Evolutionary conservation across 2,797 vertebrate species (phyloP).

Genomic region (Liparis tanakae): DNA sequence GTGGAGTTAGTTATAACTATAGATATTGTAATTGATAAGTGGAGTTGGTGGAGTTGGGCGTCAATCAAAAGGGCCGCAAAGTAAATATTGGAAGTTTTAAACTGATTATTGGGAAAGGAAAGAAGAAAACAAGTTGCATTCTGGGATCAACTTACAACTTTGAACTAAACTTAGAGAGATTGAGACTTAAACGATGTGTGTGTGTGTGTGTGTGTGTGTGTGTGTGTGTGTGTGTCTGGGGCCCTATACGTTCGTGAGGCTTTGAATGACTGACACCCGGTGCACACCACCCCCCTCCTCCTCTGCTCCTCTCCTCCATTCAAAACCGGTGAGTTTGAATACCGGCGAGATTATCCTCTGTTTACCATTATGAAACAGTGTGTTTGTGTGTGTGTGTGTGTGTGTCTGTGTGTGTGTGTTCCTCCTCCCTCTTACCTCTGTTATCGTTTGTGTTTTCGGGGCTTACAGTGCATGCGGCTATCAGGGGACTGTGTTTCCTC

Average conservation of each 20-base stretch:
- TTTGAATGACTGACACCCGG: slow-evolving; percentile 74
- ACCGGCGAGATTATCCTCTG: slow-evolving; percentile 65
- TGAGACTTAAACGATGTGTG: not conserved
- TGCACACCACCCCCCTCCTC: slow-evolving; percentile 77
- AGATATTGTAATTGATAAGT: too few relatives aligned
- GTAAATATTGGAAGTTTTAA: not conserved
- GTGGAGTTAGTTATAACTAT: not conserved
- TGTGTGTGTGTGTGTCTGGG: not conserved
- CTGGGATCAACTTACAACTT: not conserved
- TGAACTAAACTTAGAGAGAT: not conserved
- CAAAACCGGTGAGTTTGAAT: slow-evolving; percentile 71
- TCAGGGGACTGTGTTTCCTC: slow-evolving; percentile 33
- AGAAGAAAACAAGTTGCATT: not conserved
- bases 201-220: slow-evolving; percentile 3
- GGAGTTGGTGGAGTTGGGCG: too few relatives aligned
- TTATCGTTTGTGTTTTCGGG: slow-evolving; percentile 20
- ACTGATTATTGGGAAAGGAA: not conserved
- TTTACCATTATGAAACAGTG: slow-evolving; percentile 60
- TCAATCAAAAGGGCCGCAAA: too few relatives aligned
- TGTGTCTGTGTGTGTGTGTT: slow-evolving; percentile 20
- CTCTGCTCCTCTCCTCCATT: slow-evolving; percentile 63
- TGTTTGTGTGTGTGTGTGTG: slow-evolving; percentile 20
- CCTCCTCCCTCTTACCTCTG: not conserved
- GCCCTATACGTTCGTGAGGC: slow-evolving; percentile 39
- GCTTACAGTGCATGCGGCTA: slow-evolving; percentile 7